A percentile compares a stretch with the other conserved stretches of the same genome.
Conservation (phyloP, 92 coral and sea anemone species). For the Chrysogorgia sp. region DNA sequence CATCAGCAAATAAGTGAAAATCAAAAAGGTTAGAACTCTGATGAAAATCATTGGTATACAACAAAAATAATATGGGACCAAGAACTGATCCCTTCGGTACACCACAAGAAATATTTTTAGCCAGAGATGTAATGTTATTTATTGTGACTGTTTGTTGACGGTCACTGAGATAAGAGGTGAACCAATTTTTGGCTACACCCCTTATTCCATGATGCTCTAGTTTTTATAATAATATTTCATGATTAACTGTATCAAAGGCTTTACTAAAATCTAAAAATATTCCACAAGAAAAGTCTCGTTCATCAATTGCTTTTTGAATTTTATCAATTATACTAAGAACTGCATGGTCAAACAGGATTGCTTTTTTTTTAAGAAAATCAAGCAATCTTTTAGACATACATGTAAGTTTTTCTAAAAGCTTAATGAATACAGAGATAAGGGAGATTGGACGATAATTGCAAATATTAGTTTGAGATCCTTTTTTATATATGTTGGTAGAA, state of each 20-base stretch:
- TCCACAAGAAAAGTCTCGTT: slow-evolving; percentile 11
- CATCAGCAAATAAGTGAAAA: too few relatives aligned
- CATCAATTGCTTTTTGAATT: slow-evolving; percentile 19
- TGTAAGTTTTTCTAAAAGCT: slow-evolving; percentile 6
- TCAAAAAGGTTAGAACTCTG: not conserved
- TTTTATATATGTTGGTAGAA: not conserved
- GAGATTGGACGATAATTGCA: slow-evolving; percentile 15
- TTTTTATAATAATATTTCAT: not conserved
- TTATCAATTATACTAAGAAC: slow-evolving; percentile 18
- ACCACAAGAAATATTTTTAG: slow-evolving; percentile 6
- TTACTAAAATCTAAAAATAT: too few relatives aligned
- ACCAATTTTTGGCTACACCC: not conserved
- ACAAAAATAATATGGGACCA: not conserved
- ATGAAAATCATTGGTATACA: slow-evolving; percentile 1
- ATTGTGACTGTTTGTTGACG: not conserved
- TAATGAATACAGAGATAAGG: not conserved
- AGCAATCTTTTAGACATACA: not conserved
- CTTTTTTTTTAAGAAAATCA: slow-evolving; percentile 1
- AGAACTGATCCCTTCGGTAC: slow-evolving; percentile 20
- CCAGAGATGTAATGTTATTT: not conserved
- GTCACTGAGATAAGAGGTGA: not conserved
- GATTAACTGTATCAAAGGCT: not conserved
- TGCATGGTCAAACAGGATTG: slow-evolving; percentile 3
- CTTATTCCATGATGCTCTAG: slow-evolving; percentile 5
- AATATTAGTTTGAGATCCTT: not conserved